Percentiles rank a stretch among this genome's conserved stretches.
Evolutionary conservation across 2,797 vertebrate species (phyloP).

Genomic region (Thamnophis elegans): DNA sequence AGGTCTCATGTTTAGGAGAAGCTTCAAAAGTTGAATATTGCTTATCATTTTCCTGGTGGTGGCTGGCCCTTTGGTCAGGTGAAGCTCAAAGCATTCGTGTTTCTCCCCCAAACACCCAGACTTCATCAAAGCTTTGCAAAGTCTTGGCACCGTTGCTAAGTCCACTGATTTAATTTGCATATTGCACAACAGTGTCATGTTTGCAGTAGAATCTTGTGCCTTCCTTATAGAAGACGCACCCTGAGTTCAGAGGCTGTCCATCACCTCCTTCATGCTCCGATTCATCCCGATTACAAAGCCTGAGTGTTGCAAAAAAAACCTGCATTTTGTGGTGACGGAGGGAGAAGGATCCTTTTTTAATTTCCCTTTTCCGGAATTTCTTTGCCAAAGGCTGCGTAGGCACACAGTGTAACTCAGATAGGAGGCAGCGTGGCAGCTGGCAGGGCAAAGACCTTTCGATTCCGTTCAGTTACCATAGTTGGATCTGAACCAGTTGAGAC

Average conservation of each 20-base stretch:
- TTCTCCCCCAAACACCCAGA: not conserved
- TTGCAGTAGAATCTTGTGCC: not conserved
- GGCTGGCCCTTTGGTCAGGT: not conserved
- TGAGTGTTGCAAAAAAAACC: not conserved
- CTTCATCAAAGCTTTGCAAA: not conserved
- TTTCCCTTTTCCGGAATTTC: not conserved
- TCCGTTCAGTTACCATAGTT: not conserved
- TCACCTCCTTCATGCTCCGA: not conserved
- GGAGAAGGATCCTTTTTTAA: not conserved
- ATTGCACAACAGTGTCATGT: not conserved
- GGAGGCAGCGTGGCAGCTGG: not conserved
- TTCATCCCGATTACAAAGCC: not conserved
- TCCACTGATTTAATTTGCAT: not conserved
- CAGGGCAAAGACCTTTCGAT: not conserved
- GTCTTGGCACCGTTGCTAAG: not conserved
- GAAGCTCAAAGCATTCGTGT: not conserved
- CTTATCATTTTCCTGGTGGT: not conserved
- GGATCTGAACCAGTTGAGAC: not conserved
- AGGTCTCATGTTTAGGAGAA: not conserved
- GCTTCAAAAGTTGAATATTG: not conserved
- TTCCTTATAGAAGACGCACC: not conserved
- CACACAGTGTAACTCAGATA: not conserved
- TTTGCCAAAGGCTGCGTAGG: not conserved
- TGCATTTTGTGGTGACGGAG: not conserved
- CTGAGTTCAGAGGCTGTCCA: not conserved